A percentile compares a stretch with the other conserved stretches of the same genome.
Conservation (phyloP, 2,888 invertebrate genomes). For the Caprella mutica region DNA sequence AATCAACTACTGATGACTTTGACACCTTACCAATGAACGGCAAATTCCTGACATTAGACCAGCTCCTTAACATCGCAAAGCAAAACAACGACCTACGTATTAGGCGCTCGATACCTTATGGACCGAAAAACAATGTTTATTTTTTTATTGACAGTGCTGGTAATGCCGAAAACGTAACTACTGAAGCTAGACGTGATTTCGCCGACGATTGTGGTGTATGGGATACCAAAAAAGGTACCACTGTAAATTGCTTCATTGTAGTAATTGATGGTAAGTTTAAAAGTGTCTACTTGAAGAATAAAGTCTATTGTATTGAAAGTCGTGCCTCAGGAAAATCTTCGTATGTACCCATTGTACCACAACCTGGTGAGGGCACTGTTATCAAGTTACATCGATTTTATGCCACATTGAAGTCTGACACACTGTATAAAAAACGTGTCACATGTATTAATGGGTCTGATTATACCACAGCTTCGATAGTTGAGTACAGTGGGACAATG, state of each 20-base stretch:
- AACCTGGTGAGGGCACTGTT: background rate
- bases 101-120: conserved; percentile 1
- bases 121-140: conserved; percentile 4
- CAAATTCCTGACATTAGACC: too few species aligned
- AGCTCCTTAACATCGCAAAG: too few species aligned
- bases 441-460: background rate
- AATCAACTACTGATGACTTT: too few species aligned
- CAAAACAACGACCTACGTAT: too few species aligned
- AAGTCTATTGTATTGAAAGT: background rate
- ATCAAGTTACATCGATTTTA: background rate
- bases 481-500: background rate
- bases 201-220: conserved; percentile 9
- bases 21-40: too few species aligned
- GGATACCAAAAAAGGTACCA: background rate
- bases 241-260: background rate
- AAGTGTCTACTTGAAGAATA: background rate
- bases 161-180: too few species aligned
- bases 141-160: background rate
- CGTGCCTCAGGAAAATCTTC: background rate
- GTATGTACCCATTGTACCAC: background rate
- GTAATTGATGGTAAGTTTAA: background rate
- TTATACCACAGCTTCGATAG: background rate
- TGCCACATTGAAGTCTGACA: background rate
- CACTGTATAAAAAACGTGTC: background rate
- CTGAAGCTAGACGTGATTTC: background rate